Evolutionary conservation across 2,113 vertebrate species (phyloP).

Genomic region (Engraulis encrasicolus): DNA sequence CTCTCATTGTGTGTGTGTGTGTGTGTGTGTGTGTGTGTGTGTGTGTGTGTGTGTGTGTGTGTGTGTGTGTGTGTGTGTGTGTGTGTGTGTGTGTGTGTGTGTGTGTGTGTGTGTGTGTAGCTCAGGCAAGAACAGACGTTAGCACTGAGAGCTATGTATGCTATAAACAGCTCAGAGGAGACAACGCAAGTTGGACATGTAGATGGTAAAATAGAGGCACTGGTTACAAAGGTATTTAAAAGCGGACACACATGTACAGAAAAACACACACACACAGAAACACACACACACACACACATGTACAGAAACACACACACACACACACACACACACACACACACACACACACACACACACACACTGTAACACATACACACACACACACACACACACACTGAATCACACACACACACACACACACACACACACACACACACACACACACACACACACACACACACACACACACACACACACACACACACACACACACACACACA

Average conservation of each 20-base stretch:
- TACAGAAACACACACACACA: slow-evolving; percentile 7
- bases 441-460: background rate
- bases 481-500: background rate
- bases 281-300: background rate
- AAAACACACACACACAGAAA: no score
- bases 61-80: background rate
- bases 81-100: background rate
- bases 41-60: background rate
- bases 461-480: background rate
- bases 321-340: background rate
- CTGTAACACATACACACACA: background rate
- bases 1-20: background rate
- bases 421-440: slow-evolving; percentile 2
- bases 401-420: background rate
- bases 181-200: no score
- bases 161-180: no score
- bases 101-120: background rate
- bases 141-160: no score
- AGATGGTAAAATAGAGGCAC: no score
- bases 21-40: no score
- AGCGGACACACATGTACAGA: no score
- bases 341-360: background rate
- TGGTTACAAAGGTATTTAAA: no score
- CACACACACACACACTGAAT: no score
- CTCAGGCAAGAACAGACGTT: no score